Percentiles rank a stretch among this genome's conserved stretches.
These are phyloP conservation scores for Netelia melanura DNA, from an alignment of 2,888 invertebrate genomes.

Conservation along the genomic window DNA sequence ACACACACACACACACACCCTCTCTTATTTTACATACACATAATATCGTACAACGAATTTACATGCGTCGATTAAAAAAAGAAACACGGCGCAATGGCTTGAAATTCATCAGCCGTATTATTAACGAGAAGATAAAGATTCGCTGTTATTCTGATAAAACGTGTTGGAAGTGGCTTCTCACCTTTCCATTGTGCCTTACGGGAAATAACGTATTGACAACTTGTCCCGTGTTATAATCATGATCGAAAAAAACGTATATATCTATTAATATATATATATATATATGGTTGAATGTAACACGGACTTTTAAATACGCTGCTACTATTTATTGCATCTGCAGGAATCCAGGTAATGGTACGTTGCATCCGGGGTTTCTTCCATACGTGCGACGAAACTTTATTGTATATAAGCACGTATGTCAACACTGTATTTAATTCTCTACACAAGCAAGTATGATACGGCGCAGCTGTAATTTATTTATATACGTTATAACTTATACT, in stretches of 20 bases:
- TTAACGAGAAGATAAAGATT: constrained; percentile 15
- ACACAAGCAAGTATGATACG: constrained; percentile 70
- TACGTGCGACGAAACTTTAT: constrained; percentile 65
- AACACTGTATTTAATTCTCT: constrained; percentile 77
- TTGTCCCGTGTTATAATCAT: constrained; percentile 36
- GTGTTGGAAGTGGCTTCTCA: constrained; percentile 30
- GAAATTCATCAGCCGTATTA: constrained; percentile 75
- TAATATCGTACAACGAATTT: constrained; percentile 76
- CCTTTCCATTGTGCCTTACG: constrained; percentile 54
- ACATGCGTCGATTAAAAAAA: constrained; percentile 47
- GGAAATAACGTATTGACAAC: constrained; percentile 39
- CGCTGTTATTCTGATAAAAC: constrained; percentile 37
- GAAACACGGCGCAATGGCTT: constrained; percentile 62
- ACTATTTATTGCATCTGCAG: constrained; percentile 55
- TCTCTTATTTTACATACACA: constrained; percentile 75
- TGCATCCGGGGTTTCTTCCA: constrained; percentile 64
- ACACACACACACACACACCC: constrained; percentile 55
- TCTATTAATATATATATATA: not conserved
- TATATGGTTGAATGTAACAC: constrained; percentile 26
- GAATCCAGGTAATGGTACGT: constrained; percentile 64
- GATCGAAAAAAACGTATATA: constrained; percentile 19
- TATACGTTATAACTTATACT: constrained; percentile 76
- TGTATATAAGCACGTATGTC: constrained; percentile 78
- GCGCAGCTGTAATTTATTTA: constrained; percentile 76
- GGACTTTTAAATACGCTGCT: constrained; percentile 41